A percentile compares a stretch with the other conserved stretches of the same genome.
Conservation (phyloP, 2,113 vertebrate species). For the Phasianus colchicus region DNA sequence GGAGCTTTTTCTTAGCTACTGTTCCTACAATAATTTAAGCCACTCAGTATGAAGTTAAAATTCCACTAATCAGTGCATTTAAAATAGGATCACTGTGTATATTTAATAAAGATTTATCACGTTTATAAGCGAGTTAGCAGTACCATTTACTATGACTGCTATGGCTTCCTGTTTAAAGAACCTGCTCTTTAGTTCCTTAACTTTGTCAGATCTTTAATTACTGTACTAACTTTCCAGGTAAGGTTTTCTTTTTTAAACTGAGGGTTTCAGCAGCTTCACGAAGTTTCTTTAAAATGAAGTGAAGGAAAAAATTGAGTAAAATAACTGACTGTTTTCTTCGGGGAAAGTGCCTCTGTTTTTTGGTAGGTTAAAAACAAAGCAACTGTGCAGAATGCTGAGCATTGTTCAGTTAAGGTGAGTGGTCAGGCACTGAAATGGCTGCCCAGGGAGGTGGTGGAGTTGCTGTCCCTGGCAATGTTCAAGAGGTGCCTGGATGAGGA, state of each 20-base stretch:
- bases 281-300: neutral
- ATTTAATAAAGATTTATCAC: neutral
- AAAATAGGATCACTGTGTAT: neutral
- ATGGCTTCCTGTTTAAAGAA: neutral
- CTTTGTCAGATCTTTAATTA: neutral
- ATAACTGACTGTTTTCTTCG: neutral
- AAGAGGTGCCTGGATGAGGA: no score
- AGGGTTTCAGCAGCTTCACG: neutral
- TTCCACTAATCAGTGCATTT: neutral
- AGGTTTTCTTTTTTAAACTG: neutral
- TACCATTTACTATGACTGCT: neutral
- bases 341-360: neutral
- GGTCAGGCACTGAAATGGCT: no score
- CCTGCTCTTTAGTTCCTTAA: neutral
- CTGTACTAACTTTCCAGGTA: neutral
- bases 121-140: neutral
- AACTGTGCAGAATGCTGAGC: neutral
- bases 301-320: neutral
- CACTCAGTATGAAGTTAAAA: neutral
- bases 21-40: neutral
- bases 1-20: neutral
- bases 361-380: rapidly evolving
- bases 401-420: neutral
- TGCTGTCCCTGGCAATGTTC: no score
- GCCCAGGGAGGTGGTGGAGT: no score